Evolutionary conservation across 2,797 vertebrate species (phyloP), one percentile per base, ranked within the genome.

Genomic region (Xenentodon cancila): DNA sequence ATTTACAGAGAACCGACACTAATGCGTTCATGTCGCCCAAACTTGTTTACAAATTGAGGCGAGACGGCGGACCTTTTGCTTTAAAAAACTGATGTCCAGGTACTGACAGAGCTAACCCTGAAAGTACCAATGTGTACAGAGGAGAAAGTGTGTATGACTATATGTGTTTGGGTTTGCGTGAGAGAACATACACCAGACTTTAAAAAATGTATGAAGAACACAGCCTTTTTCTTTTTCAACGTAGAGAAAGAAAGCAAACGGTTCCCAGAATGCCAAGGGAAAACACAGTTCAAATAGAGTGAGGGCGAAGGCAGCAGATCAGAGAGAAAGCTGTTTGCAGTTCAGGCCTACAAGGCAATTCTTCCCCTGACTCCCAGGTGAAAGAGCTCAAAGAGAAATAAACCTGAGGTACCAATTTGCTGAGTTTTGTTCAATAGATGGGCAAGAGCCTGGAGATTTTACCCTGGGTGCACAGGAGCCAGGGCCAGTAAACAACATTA

Each of bases 181-280:
- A 81, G 86, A 82, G 86, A 91, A 84, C 68, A 68, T 82, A 84
- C 79, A 85, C 77, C 84, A 76, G 3, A 40, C 88, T 89, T 94
- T 95, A 91, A 95, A 94, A 95, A 94, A 95, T 95, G 93, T 89
- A 95, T 95, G 93, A 94, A 90, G 91, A 93, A 86, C 91, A 87
- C 90, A 86, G 88, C 78, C 84, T 91, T 85, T 89, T 90, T 93
- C 89, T 93, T 92, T 93, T 84, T 86, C 74, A 49, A 84, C 89
- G 89, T 79, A 93, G 88, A 90, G 88, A 91, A 81, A 90, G 76
- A 72, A 79, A 85, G 86, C 86, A 92, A 93, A 93, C 88, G 78
- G 84, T 86, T 93, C 86, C 86, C 84, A 89, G 80, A 90, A 86
- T 87, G 92, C 92, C 92, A 84, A 88, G 91, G 93, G 94, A 93